Evolutionary conservation across 2,797 vertebrate genomes (phyloP).

Genomic region (Clarias fuscus): DNA sequence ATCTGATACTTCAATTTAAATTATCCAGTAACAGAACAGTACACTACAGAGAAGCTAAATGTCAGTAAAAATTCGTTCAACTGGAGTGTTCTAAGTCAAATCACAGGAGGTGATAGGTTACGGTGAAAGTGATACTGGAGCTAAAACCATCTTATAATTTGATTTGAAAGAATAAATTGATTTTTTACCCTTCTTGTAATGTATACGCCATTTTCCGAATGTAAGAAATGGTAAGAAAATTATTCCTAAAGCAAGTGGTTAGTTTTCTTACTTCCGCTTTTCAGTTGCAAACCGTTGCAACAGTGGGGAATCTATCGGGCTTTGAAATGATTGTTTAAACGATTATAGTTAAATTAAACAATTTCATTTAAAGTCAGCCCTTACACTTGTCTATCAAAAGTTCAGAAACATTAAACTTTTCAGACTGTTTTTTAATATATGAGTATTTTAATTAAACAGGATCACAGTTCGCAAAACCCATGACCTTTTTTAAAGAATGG

Average conservation of each 20-base stretch:
- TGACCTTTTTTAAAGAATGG: neutral
- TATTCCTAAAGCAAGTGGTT: neutral
- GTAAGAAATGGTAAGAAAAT: slow-evolving; percentile 14
- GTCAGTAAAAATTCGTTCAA: slow-evolving; percentile 13
- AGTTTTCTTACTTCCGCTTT: neutral
- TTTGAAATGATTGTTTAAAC: neutral
- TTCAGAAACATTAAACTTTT: neutral
- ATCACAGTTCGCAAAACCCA: neutral
- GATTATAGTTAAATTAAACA: neutral
- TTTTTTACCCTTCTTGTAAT: slow-evolving; percentile 2
- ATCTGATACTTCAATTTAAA: neutral
- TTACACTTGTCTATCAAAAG: neutral
- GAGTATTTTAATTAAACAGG: neutral
- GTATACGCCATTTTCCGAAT: neutral
- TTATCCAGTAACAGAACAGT: neutral
- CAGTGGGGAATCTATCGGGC: neutral
- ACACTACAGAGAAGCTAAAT: slow-evolving; percentile 19
- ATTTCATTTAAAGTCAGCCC: neutral
- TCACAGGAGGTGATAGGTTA: slow-evolving; percentile 6
- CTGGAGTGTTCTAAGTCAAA: neutral
- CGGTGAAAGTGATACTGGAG: slow-evolving; percentile 10
- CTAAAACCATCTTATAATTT: neutral
- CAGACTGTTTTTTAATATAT: neutral
- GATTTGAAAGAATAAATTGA: slow-evolving; percentile 3
- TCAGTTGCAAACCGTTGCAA: neutral